phyloP scores from a whole-genome alignment of 2,797 vertebrate genomes.

The Hafferia zeledoni region DNA sequence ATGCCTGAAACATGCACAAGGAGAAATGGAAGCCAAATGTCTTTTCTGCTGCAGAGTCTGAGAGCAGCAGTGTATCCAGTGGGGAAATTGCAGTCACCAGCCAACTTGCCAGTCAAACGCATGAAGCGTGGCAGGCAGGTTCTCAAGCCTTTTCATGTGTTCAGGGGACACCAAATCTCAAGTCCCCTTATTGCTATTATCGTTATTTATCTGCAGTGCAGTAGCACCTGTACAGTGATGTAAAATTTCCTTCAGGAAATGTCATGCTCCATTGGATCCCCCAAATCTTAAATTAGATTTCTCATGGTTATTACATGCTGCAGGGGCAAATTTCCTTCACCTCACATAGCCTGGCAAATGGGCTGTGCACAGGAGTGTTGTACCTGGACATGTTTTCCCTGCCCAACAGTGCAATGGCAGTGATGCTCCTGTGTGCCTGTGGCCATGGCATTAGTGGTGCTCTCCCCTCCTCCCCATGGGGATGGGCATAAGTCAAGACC shows the following conservation, averaged over 20 bases:
- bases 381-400: neutral
- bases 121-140: neutral
- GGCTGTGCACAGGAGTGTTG: neutral
- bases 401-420: neutral
- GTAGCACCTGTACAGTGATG: conserved; percentile 1
- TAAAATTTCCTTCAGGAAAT: neutral
- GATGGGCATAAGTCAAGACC: rapidly evolving
- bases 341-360: neutral
- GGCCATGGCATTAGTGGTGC: rapidly evolving
- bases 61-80: neutral
- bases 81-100: neutral
- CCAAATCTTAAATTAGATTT: neutral
- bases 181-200: neutral
- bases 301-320: neutral
- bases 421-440: no score
- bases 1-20: neutral
- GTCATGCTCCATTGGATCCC: neutral
- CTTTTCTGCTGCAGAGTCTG: neutral
- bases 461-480: neutral
- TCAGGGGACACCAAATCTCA: neutral
- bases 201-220: conserved; percentile 22
- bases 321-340: neutral
- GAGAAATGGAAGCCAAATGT: neutral
- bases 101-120: neutral
- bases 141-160: neutral